A percentile compares a stretch with the other conserved stretches of the same genome.
Conservation (phyloP, 2,888 invertebrate species). For the Callimorpha dominula region DNA sequence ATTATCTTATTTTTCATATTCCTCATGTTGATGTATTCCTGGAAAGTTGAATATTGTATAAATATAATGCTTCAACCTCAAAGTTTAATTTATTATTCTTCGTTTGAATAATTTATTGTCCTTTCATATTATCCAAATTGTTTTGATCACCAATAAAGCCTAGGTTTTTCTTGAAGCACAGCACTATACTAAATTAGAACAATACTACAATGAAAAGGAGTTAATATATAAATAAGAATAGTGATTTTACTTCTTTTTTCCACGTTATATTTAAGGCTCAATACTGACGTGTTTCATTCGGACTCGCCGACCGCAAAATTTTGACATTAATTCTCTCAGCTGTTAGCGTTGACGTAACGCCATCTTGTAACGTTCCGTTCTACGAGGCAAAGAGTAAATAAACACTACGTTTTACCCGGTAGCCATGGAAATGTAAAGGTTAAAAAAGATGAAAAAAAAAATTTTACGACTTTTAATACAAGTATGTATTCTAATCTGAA, state of each 20-base stretch:
- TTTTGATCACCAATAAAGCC: conserved; percentile 35
- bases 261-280: conserved; percentile 52
- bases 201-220: conserved; percentile 15
- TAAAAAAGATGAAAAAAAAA: neutral
- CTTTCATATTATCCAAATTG: conserved; percentile 5
- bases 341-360: conserved; percentile 54
- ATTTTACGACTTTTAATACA: neutral
- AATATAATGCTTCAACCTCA: conserved; percentile 19
- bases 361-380: conserved; percentile 63
- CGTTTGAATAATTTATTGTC: neutral
- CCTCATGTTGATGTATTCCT: conserved; percentile 61
- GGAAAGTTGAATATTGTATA: conserved; percentile 52
- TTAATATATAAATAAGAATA: conserved; percentile 30
- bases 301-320: conserved; percentile 60
- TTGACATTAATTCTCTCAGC: conserved; percentile 61
- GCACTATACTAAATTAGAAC: conserved; percentile 30
- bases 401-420: conserved; percentile 49
- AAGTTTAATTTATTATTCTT: conserved; percentile 51
- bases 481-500: neutral
- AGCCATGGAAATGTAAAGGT: neutral
- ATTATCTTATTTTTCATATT: conserved; percentile 35
- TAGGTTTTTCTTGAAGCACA: conserved; percentile 43
- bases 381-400: conserved; percentile 23
- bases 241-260: conserved; percentile 29
- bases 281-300: conserved; percentile 77